Evolutionary conservation across 2,888 invertebrate species (phyloP).

Genomic region (Sympetrum striolatum): DNA sequence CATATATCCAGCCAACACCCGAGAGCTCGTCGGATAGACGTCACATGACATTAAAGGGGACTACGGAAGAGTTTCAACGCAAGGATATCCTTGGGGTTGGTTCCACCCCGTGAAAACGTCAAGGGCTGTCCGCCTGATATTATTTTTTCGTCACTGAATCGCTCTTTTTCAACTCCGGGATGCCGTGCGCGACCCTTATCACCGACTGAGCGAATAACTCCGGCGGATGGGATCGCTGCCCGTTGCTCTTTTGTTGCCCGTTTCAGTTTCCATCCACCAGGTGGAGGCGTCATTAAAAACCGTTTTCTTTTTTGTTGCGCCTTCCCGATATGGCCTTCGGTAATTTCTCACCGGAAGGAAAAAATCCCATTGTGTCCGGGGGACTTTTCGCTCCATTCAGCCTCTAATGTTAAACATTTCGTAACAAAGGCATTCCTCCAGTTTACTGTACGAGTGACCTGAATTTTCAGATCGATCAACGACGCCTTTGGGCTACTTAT

Average conservation of each 20-base stretch:
- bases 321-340: background rate
- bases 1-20: too few relatives aligned
- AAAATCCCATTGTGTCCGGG: background rate
- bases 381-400: background rate
- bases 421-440: background rate
- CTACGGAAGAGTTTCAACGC: background rate
- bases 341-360: background rate
- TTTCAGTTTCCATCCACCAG: background rate
- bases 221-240: background rate
- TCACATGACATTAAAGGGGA: background rate
- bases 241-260: conserved; percentile 17
- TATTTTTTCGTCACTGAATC: background rate
- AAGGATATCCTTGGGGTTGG: background rate
- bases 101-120: background rate
- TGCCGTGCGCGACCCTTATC: background rate
- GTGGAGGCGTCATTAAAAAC: background rate
- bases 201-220: background rate
- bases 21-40: too few relatives aligned
- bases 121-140: background rate
- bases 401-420: background rate
- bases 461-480: too few relatives aligned
- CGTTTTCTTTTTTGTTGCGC: background rate
- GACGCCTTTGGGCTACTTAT: too few relatives aligned
- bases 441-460: too few relatives aligned
- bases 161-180: background rate